Evolutionary conservation across 2,113 vertebrate species (phyloP).

Genomic region (Toxotes chatareus): DNA sequence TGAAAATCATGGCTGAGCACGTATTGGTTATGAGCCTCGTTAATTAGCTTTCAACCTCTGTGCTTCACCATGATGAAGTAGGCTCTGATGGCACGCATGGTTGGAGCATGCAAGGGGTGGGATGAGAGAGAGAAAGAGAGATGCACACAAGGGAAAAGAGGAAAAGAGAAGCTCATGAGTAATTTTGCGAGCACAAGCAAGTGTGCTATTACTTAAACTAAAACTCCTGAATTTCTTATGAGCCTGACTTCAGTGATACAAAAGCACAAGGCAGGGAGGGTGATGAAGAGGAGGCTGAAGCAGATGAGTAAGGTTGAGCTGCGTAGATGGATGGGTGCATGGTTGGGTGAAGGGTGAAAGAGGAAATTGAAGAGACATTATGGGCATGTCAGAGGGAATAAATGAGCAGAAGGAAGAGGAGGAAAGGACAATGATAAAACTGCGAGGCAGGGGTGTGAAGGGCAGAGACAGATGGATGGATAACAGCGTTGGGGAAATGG

Average conservation of each 20-base stretch:
- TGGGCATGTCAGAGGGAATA: constrained; percentile 43
- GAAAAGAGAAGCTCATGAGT: neutral
- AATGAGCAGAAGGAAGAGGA: constrained; percentile 47
- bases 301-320: constrained; percentile 36
- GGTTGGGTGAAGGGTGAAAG: constrained; percentile 61
- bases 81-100: constrained; percentile 50
- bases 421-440: constrained; percentile 32
- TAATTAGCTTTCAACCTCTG: constrained; percentile 74
- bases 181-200: constrained; percentile 1
- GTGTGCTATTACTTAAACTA: neutral
- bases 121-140: neutral
- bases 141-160: neutral
- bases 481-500: neutral
- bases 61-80: constrained; percentile 58
- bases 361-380: constrained; percentile 54
- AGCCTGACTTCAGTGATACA: neutral
- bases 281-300: constrained; percentile 18
- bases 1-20: constrained; percentile 49
- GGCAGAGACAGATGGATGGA: constrained; percentile 37
- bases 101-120: constrained; percentile 12
- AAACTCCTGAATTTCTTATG: neutral
- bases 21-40: constrained; percentile 51
- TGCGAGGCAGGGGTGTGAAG: constrained; percentile 11
- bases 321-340: constrained; percentile 50
- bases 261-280: neutral